These are phyloP conservation scores for Pyrrhura leucotis DNA, from an alignment of 2,797 vertebrate species.

Conservation along the genomic window DNA sequence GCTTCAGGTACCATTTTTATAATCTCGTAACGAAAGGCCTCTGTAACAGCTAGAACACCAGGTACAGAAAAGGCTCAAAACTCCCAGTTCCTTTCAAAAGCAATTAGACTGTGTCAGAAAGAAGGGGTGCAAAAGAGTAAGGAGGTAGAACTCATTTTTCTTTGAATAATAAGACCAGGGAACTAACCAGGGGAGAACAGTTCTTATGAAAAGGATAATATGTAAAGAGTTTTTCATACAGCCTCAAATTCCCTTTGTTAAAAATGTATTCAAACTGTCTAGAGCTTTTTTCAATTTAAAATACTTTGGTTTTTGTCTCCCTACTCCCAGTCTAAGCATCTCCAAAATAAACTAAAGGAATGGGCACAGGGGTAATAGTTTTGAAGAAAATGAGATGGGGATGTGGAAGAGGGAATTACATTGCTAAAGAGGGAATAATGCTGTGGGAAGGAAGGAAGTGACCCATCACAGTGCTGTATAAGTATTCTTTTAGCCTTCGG, in stretches of 20 bases:
- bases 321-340: not conserved
- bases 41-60: not conserved
- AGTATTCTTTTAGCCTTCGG: not conserved
- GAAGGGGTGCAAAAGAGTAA: not conserved
- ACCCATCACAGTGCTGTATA: accelerated
- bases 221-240: not conserved
- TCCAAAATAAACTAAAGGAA: not conserved
- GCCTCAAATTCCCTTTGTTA: not conserved
- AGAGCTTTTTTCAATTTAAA: not conserved
- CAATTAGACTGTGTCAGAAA: not conserved
- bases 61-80: not conserved
- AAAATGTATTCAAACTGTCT: not conserved
- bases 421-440: not conserved
- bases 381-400: not conserved
- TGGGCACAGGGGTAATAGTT: not conserved
- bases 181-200: not conserved
- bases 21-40: not conserved
- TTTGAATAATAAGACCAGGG: not conserved
- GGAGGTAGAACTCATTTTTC: not conserved
- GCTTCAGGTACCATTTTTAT: slow-evolving; percentile 21
- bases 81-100: not conserved
- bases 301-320: not conserved
- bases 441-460: not conserved
- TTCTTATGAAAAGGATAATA: not conserved
- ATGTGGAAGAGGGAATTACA: not conserved